Base-by-base conservation (phyloP, 2,888 invertebrate genomes). In the Synergus gifuensis region DNA sequence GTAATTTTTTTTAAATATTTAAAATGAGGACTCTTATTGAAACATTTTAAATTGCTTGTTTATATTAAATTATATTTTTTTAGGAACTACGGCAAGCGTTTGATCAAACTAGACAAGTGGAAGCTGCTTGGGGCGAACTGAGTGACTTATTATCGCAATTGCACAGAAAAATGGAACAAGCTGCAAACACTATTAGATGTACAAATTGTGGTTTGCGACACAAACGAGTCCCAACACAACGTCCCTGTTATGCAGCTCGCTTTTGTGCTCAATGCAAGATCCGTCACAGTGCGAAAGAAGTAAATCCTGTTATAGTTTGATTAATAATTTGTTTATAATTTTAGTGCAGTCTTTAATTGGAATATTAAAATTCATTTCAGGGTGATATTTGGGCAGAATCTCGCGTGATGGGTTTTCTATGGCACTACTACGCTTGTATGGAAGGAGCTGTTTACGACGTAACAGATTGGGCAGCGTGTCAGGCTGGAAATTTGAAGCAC, bases 351-450 rank as follows among this genome's bases (percentile, higher is more conserved):
- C 28, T 28, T 18, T 46, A 14, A 64, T 67, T 11, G 12, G 9
- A 46, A 60, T 60, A 22, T 22, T 60, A 22, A 9, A 60, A 60
- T 12, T 54, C 14, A 44, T 69, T n/a, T 1, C 91, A 97, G 96
- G 98, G 98, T 81, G 98, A 98, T 92, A 98, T 98, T 88, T 98
- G 98, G 98, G 98, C 98, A 69, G 98, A 98, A 93, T 97, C 97
- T 63, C 95, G 95, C 88, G 95, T 97, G 93, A 94, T 98, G 93
- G 98, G 98, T 18, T 95, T 98, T 87, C 94, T 97, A 73, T 98
- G 98, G 96, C 96, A 97, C 93, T 98, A 98, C 94, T 98, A 97
- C 93, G 98, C 98, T 77, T 97, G 98, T 89, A 98, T 98, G 98
- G 98, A 98, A 92, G 98, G 98, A 79, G 96, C 96, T 83, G 97